Base-by-base conservation (phyloP, 2,888 invertebrate genomes). In the Pollenia amentaria region DNA sequence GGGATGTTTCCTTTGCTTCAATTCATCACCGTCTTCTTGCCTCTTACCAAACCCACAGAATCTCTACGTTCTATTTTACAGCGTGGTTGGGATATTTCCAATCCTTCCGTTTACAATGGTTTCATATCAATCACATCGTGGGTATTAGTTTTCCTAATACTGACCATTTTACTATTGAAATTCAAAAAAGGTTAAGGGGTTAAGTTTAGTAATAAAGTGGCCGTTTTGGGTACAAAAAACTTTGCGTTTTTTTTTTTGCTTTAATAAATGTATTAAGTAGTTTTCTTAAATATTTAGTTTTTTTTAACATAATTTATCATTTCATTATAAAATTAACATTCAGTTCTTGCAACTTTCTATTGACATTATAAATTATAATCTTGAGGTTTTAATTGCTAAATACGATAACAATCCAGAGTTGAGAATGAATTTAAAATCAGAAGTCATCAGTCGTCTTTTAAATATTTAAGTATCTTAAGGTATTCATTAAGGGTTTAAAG, bases 21-120 rank as follows among this genome's bases (percentile, higher is more conserved):
- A 91, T 95, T 95, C 91, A 91, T 97, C 60, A 96, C 97, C 89
- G 96, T 95, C 89, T 94, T 97, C 60, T 94, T 98, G 21, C 98
- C 98, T 0, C 94, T 98, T 18, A 98, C 98, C 0, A 96, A 97
- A 89, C 97, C 97, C 0, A 98, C 98, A 0, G 98, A 98, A 90
- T 96, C 97, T 2, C 94, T 98, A 88, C 94, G 98, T n/a, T 96
- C 96, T 3, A 96, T 98, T 92, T 93, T 98, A 51, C 97, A 97
- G 70, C 94, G 97, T 89, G 98, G 98, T 1, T 98, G 98, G 98
- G 93, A 94, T 6, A 95, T 98, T 9, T 90, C 94, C 0, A 94
- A 95, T 62, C 95, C 96, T 0, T 94, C 95, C 0, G 98, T 98
- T 2, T 97, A 97, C 93, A 94, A 95, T 18, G 98, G 98, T 0